A percentile compares a stretch with the other conserved stretches of the same genome.
Evolutionary conservation across 2,797 vertebrate genomes (phyloP).

Genomic region (Eidolon dupreanum): DNA sequence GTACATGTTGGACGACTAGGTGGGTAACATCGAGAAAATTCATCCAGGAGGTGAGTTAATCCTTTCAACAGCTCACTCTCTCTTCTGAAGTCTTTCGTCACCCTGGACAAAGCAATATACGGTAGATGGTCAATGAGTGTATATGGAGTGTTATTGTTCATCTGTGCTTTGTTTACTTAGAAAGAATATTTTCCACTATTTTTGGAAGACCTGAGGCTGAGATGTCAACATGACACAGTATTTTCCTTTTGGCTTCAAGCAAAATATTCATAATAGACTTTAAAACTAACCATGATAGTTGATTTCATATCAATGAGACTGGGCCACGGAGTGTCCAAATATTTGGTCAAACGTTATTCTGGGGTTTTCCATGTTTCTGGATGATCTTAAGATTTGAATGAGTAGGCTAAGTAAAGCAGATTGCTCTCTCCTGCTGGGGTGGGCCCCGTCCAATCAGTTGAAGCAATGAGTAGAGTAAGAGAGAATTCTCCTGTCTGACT

Average conservation of each 20-base stretch:
- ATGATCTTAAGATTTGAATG: not conserved
- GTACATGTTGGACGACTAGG: fast-evolving
- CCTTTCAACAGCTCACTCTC: fast-evolving
- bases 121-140: fast-evolving
- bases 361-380: too few relatives aligned
- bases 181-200: not conserved
- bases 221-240: too few relatives aligned
- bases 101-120: not conserved
- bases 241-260: not conserved
- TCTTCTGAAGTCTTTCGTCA: too few relatives aligned
- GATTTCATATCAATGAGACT: not conserved
- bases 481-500: not conserved
- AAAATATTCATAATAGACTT: not conserved
- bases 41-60: fast-evolving
- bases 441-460: not conserved
- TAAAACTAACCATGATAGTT: not conserved
- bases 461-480: not conserved
- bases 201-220: not conserved
- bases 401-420: not conserved
- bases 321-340: too few relatives aligned
- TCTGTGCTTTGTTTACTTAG: not conserved
- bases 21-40: not conserved
- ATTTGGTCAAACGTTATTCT: not conserved
- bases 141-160: not conserved
- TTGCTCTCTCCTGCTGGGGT: not conserved